phyloP scores from a whole-genome alignment of 2,888 invertebrate species.

The Acanthosepion pharaonis region DNA sequence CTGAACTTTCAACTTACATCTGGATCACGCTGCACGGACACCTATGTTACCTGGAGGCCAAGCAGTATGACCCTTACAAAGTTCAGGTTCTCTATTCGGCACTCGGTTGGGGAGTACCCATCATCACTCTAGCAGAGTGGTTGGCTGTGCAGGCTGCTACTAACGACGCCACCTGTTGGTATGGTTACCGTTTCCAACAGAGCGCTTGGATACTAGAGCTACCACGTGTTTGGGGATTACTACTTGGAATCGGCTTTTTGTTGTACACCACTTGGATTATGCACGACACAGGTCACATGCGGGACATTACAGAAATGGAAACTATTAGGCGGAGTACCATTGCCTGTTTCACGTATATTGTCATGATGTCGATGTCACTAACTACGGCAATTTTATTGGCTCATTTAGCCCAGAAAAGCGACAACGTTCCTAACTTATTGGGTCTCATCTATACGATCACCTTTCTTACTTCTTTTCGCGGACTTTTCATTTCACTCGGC shows the following conservation, averaged over 20 bases:
- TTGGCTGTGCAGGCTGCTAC: slow-evolving; percentile 34
- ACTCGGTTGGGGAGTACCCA: slow-evolving; percentile 38
- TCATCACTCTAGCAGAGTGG: slow-evolving; percentile 42
- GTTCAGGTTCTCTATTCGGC: slow-evolving; percentile 36
- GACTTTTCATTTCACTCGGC: slow-evolving; percentile 24
- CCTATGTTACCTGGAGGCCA: slow-evolving; percentile 37
- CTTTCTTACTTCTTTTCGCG: slow-evolving; percentile 43
- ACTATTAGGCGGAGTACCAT: not conserved
- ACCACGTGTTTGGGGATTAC: slow-evolving; percentile 15
- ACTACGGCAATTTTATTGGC: not conserved
- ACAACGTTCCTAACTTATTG: not conserved
- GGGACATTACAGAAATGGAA: not conserved
- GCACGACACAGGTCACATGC: slow-evolving; percentile 37
- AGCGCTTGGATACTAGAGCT: slow-evolving; percentile 43
- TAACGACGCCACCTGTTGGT: slow-evolving; percentile 38
- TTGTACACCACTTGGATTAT: slow-evolving; percentile 4
- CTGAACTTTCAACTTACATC: slow-evolving; percentile 20
- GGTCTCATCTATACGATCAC: slow-evolving; percentile 36
- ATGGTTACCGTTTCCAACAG: slow-evolving; percentile 43
- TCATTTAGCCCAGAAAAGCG: not conserved
- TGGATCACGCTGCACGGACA: slow-evolving; percentile 40
- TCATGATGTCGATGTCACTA: not conserved
- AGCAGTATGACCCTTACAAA: slow-evolving; percentile 43
- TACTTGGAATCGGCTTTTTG: not conserved
- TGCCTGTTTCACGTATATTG: slow-evolving; percentile 18